Evolutionary conservation across 2,113 vertebrate genomes (phyloP), one percentile per base, ranked within the genome.

Genomic region (Triplophysa dalaica): DNA sequence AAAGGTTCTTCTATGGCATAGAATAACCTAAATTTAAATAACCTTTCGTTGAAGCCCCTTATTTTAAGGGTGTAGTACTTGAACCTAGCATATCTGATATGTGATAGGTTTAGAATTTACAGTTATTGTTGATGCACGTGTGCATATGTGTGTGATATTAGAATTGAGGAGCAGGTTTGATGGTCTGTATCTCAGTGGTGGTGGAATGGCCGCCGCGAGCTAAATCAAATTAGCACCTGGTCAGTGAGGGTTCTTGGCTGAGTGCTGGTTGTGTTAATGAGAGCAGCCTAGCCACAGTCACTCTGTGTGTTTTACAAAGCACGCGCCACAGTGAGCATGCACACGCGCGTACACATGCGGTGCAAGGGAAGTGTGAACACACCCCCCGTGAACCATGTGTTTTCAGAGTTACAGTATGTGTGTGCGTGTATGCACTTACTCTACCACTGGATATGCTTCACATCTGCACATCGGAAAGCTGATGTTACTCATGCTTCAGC

Each of bases 161-260:
- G 65, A 65, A 45, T 81, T 60, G 52, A 75, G 68, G 52, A 75
- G 68, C 72, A 65, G 65, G 64, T 75, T 62, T 66, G 83, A 63
- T 56, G 75, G 70, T 33, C 26, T 75, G 75, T 65, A 68, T 38
- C 75, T 50, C 84, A 58, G 81, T 75, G 67, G 26, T 63, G 75
- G 72, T 13, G 72, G 62, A 61, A 26, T 22, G 41, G 54, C 65
- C 43, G 8, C 84, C 79, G 70, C 66, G 81, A 79, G 66, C 60
- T 74, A 79, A 83, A 85, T 85, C 84, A 81, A 78, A 83, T 83
- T 83, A 83, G 79, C 77, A 80, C 82, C 81, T 66, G 77, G 75
- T 79, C 75, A 12, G 84, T 70, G 79, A 78, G 81, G 48, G 70
- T 67, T 81, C 78, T 79, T 83, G 84, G 79, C 81, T 76, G 75